Conservation (phyloP, 2,888 invertebrate genomes). For the Cactoblastis cactorum region DNA sequence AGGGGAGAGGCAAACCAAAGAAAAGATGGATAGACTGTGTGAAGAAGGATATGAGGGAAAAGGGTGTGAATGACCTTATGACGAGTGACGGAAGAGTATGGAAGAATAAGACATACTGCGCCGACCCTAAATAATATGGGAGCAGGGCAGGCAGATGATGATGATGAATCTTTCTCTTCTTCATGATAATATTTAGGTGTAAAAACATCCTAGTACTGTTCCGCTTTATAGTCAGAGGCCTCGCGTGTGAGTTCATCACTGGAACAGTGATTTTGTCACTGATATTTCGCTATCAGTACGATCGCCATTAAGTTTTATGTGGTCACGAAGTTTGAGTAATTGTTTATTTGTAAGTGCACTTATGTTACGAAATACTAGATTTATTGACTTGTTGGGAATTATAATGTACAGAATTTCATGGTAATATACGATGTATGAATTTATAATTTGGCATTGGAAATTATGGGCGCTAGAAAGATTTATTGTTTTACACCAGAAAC, state of each 20-base stretch:
- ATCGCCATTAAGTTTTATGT: constrained; percentile 13
- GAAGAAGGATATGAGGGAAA: too few relatives aligned
- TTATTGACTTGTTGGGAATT: neutral
- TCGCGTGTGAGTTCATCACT: constrained; percentile 8
- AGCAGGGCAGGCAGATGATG: too few relatives aligned
- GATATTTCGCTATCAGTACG: constrained; percentile 13
- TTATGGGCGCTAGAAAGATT: too few relatives aligned
- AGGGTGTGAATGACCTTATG: too few relatives aligned
- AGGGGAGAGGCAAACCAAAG: too few relatives aligned
- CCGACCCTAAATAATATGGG: too few relatives aligned
- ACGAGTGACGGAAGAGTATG: too few relatives aligned
- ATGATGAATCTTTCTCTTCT: too few relatives aligned
- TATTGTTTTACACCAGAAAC: too few relatives aligned
- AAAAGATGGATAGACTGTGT: too few relatives aligned
- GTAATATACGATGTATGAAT: neutral
- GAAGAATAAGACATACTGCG: too few relatives aligned
- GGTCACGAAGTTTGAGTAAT: constrained; percentile 8
- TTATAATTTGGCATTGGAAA: too few relatives aligned
- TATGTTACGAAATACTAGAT: constrained; percentile 5
- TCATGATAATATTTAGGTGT: neutral
- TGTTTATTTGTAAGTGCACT: constrained; percentile 8
- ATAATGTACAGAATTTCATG: neutral
- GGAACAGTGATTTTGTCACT: constrained; percentile 12
- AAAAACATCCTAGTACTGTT: constrained; percentile 1
- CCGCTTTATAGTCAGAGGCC: neutral